These are phyloP conservation scores for Psittacula echo DNA, from an alignment of 2,797 vertebrate genomes.

Conservation along the genomic window DNA sequence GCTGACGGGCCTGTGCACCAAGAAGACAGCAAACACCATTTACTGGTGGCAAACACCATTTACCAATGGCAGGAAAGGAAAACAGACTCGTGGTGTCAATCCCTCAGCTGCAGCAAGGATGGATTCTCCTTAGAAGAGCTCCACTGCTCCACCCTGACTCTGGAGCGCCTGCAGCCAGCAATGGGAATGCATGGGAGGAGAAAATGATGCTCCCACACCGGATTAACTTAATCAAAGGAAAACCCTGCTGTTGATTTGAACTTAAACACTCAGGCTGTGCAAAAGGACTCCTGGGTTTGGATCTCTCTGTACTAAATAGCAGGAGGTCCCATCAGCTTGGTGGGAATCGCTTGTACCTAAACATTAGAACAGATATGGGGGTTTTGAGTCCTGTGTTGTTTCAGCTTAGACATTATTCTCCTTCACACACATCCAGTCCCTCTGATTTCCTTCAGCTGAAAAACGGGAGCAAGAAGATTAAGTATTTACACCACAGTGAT, in stretches of 20 bases:
- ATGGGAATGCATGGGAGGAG: not conserved
- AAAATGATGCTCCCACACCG: not conserved
- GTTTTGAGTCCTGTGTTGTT: not conserved
- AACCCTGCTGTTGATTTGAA: not conserved
- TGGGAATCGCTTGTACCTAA: not conserved
- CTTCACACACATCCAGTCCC: not conserved
- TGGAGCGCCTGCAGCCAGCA: not conserved
- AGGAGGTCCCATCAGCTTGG: not conserved
- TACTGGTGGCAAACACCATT: not conserved
- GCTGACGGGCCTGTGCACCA: conserved; percentile 89
- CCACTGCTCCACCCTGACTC: not conserved
- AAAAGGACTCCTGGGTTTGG: not conserved
- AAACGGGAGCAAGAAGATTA: not conserved
- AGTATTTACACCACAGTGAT: not conserved
- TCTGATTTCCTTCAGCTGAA: not conserved
- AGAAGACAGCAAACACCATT: conserved; percentile 32
- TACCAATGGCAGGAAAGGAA: not conserved
- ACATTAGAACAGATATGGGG: not conserved
- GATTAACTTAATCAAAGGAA: not conserved
- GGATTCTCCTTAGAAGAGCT: not conserved
- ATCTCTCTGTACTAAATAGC: not conserved
- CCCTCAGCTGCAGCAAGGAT: not conserved
- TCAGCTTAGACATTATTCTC: not conserved
- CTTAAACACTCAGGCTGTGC: not conserved
- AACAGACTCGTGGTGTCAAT: not conserved